Conservation (phyloP, 2,797 vertebrate genomes). For the Nothura maculosa region DNA sequence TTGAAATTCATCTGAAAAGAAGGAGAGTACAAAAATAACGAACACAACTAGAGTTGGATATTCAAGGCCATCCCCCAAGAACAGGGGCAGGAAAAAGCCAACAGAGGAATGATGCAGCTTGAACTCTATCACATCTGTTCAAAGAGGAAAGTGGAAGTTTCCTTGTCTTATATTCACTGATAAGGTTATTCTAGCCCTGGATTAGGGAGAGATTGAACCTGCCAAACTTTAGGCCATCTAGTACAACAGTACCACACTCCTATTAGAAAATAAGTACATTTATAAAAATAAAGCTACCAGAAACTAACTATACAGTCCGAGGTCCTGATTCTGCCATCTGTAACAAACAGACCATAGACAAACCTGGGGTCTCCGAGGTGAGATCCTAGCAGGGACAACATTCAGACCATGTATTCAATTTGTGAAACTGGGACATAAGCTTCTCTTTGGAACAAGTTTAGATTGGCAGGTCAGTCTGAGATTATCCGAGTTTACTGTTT, state of each 20-base stretch:
- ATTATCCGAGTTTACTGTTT: conserved; percentile 29
- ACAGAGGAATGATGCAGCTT: background rate
- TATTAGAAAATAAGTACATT: background rate
- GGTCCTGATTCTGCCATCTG: background rate
- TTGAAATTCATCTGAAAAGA: conserved; percentile 26
- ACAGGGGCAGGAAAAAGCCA: background rate
- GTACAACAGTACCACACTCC: background rate
- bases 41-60: conserved; percentile 64
- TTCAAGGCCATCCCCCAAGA: conserved; percentile 48
- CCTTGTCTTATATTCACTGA: background rate
- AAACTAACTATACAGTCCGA: background rate
- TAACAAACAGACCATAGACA: background rate
- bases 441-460: conserved; percentile 62
- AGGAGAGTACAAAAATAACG: conserved; percentile 60
- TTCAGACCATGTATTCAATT: background rate
- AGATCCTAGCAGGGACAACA: background rate
- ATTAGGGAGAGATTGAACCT: background rate
- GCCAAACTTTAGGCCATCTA: background rate
- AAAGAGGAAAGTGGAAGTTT: conserved; percentile 3
- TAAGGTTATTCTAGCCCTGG: background rate
- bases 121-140: background rate
- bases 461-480: conserved; percentile 24
- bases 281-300: conserved; percentile 32
- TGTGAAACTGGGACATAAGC: background rate
- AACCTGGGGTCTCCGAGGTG: background rate